Base-by-base conservation (phyloP, 2,888 invertebrate genomes). In the Limnephilus rhombicus region DNA sequence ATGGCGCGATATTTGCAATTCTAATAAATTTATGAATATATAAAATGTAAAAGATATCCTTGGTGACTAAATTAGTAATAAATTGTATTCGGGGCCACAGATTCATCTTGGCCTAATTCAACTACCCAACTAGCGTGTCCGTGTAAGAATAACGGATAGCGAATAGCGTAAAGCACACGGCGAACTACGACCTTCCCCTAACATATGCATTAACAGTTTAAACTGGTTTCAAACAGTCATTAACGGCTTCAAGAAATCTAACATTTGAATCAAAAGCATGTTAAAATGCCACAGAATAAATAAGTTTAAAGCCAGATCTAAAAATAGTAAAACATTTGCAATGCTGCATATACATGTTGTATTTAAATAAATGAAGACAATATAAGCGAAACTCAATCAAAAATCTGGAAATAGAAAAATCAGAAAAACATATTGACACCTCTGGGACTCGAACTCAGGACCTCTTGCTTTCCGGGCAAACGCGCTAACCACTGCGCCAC, bases 91-190 rank as follows among this genome's bases (percentile, higher is more conserved):
- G 34, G 29, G 80, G 68, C 88, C 31, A 68, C 87, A 80, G 88
- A 68, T 68, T 53, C 29, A 88, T 88, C 88, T 53, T 88, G 88
- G 80, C 88, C 88, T 31, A 88, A 88, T 34, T 88, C 31, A 49
- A 86, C 45, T 41, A 83, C 4, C 34, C 1, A 34, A 1, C 3
- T 2, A 34, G 1, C 37, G 37, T 9, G 7, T 68, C 37, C 13
- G 49, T 9, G 7, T 68, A 68, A 3, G n/a, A 24, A 68, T 68
- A 68, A 1, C 68, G n/a, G 18, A 68, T 68, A 68, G 53, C 68
- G n/a, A 4, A 68, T 68, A 68, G 53, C 7, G 53, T 9, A 68
- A n/a, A 68, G 24, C 68, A 68, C 68, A n/a, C 68, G 24, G 68
- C n/a, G 7, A 68, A 68, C 24, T 68, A 4, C 18, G 24, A 68